These are phyloP conservation scores for Colostygia pectinataria DNA, from an alignment of 2,888 invertebrate genomes.

Conservation along the genomic window DNA sequence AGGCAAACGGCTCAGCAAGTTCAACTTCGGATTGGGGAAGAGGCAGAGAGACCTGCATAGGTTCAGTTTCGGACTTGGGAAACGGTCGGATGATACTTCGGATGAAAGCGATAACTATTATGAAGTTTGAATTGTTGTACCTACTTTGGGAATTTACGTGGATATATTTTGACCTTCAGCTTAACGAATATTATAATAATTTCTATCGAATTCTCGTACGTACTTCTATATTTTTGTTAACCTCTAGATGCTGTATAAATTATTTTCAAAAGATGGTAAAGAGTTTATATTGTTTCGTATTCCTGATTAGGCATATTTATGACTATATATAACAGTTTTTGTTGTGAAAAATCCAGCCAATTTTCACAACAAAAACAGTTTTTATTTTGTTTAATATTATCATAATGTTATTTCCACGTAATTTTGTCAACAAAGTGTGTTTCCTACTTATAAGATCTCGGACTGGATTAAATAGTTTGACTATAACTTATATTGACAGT, in stretches of 20 bases:
- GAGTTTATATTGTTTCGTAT: no score
- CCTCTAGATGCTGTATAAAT: no score
- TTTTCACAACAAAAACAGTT: slow-evolving; percentile 57
- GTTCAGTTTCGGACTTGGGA: slow-evolving; percentile 83
- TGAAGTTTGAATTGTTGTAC: slow-evolving; percentile 57
- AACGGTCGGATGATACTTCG: slow-evolving; percentile 62
- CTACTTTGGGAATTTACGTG: slow-evolving; percentile 48
- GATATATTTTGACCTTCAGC: slow-evolving; percentile 17
- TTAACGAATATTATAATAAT: no score
- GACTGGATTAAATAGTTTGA: slow-evolving; percentile 49
- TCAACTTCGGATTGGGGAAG: slow-evolving; percentile 83
- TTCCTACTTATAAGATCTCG: slow-evolving; percentile 41
- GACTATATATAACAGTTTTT: slow-evolving; percentile 37
- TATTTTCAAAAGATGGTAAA: no score
- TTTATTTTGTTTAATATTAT: slow-evolving; percentile 34
- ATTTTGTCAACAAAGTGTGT: slow-evolving; percentile 17
- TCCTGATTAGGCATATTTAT: not conserved
- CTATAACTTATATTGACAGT: no score
- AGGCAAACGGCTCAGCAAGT: slow-evolving; percentile 79
- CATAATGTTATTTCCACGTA: slow-evolving; percentile 35
- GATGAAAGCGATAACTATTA: slow-evolving; percentile 54
- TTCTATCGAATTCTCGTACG: no score
- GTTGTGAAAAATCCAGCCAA: slow-evolving; percentile 67
- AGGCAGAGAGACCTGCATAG: slow-evolving; percentile 76
- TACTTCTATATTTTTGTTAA: slow-evolving; percentile 3